A percentile compares a stretch with the other conserved stretches of the same genome.
Evolutionary conservation across 1,140 invertebrate genomes (phyloP).

Genomic region (Maniola jurtina): DNA sequence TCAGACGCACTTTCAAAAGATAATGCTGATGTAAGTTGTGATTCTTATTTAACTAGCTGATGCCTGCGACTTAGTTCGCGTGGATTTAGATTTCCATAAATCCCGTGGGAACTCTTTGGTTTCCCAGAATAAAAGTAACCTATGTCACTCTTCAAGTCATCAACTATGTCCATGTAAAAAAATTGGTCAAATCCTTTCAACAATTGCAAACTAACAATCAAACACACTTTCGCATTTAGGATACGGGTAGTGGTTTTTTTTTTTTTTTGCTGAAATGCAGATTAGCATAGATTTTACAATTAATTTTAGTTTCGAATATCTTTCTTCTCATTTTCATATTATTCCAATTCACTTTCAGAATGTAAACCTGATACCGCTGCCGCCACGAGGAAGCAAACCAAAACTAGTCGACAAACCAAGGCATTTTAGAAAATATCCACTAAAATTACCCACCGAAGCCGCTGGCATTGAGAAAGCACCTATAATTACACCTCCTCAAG

Average conservation of each 20-base stretch:
- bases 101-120: too few species aligned
- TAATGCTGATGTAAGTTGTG: background rate
- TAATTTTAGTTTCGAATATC: too few species aligned
- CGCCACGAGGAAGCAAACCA: constrained; percentile 55
- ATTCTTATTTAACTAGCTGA: background rate
- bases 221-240: too few species aligned
- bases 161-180: too few species aligned
- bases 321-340: constrained; percentile 20
- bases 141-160: too few species aligned
- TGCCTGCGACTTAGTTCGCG: too few species aligned
- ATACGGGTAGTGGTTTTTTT: too few species aligned
- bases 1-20: background rate
- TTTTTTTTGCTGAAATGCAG: too few species aligned
- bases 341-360: constrained; percentile 35
- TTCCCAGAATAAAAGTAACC: too few species aligned
- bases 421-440: constrained; percentile 62
- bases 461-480: background rate
- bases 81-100: too few species aligned
- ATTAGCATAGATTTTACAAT: background rate
- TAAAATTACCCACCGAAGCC: constrained; percentile 40
- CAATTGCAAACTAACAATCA: too few species aligned
- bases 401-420: constrained; percentile 63
- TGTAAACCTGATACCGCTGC: constrained; percentile 52
- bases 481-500: background rate
- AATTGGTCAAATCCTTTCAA: too few species aligned